Evolutionary conservation across 2,797 vertebrate species (phyloP).

Genomic region (Betta splendens): DNA sequence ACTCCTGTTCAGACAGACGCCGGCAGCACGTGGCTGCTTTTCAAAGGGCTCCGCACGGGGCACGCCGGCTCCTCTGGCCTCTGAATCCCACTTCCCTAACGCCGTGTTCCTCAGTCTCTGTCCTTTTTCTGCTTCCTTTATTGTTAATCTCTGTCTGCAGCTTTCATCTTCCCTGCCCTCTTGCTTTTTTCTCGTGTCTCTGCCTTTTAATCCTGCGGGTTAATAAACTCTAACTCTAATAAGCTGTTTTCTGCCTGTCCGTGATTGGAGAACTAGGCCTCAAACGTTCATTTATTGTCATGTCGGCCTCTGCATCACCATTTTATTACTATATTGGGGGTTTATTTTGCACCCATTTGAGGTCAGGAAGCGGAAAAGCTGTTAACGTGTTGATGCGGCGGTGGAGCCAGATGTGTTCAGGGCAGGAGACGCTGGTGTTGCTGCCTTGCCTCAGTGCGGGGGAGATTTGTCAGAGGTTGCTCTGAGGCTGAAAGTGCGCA

Average conservation of each 20-base stretch:
- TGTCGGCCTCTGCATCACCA: no score
- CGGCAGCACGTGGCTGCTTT: conserved; percentile 34
- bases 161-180: neutral
- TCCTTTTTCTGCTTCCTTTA: conserved; percentile 24
- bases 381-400: neutral
- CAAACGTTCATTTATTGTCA: no score
- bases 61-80: conserved; percentile 24
- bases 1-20: conserved; percentile 21
- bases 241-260: neutral
- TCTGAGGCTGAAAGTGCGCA: conserved; percentile 21
- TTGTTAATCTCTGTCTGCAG: conserved; percentile 1
- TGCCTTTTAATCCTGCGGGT: neutral
- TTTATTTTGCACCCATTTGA: neutral
- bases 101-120: neutral
- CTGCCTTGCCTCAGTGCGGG: no score
- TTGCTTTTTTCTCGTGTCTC: neutral
- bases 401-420: no score
- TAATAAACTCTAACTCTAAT: neutral
- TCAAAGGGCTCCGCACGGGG: conserved; percentile 15
- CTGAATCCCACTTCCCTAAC: conserved; percentile 11
- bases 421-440: neutral
- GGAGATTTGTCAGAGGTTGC: conserved; percentile 16
- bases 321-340: no score
- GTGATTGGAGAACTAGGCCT: conserved; percentile 9
- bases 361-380: neutral